phyloP scores from a whole-genome alignment of 2,797 vertebrate genomes.

The Periparus ater region DNA sequence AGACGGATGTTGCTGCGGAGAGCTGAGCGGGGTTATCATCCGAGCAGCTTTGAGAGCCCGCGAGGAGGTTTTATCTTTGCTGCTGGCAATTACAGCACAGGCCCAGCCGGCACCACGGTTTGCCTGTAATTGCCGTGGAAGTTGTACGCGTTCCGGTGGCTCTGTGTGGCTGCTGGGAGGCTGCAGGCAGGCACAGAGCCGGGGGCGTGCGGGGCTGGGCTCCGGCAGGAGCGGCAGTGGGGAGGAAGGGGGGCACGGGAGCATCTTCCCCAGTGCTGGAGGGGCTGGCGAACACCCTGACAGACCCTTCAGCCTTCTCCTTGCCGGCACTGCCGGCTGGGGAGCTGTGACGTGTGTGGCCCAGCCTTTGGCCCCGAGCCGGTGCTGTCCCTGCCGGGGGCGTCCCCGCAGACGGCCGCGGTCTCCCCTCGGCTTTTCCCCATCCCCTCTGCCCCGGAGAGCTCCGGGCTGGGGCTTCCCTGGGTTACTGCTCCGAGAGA shows the following conservation, averaged over 20 bases:
- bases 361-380: not conserved
- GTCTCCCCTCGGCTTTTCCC: rapidly evolving
- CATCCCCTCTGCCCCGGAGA: rapidly evolving
- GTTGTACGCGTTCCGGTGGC: not conserved
- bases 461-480: not conserved
- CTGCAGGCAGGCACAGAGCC: not conserved
- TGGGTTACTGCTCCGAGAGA: not conserved
- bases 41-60: not conserved
- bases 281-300: rapidly evolving
- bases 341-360: rapidly evolving
- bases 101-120: not conserved
- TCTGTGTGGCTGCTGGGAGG: not conserved
- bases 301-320: not conserved
- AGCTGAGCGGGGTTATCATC: not conserved
- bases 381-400: not conserved
- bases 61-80: not conserved
- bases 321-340: not conserved
- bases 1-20: not conserved
- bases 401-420: not conserved
- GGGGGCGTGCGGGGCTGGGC: not conserved
- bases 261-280: not conserved
- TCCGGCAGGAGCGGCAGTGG: no score
- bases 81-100: not conserved
- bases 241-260: not conserved
- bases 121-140: not conserved